Percentiles rank a stretch among this genome's conserved stretches.
phyloP scores from a whole-genome alignment of 2,797 vertebrate genomes.

The Toxotes lorentzi region DNA sequence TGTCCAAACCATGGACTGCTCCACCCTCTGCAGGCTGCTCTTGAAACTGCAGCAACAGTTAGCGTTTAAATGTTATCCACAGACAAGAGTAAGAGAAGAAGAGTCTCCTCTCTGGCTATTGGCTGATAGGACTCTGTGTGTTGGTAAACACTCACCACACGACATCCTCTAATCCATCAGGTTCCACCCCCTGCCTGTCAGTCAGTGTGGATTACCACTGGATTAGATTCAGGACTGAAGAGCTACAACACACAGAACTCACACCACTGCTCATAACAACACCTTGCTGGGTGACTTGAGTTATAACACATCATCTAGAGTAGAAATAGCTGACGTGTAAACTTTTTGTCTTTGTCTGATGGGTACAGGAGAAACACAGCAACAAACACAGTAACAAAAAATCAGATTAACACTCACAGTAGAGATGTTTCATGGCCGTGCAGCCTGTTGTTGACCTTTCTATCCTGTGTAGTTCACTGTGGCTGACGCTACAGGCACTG shows the following conservation, averaged over 20 bases:
- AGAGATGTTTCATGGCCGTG: background rate
- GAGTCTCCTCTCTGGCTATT: background rate
- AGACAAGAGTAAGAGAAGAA: background rate
- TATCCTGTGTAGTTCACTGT: background rate
- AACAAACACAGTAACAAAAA: no score
- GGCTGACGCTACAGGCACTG: conserved; percentile 19
- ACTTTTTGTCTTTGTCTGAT: no score
- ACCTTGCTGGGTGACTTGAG: background rate
- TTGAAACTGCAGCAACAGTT: background rate
- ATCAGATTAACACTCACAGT: no score
- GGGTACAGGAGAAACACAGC: no score
- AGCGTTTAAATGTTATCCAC: background rate
- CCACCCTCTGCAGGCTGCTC: conserved; percentile 47
- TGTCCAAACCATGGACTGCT: background rate
- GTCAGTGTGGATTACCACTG: conserved; percentile 37
- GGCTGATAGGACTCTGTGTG: background rate
- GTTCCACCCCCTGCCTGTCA: background rate
- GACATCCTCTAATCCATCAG: conserved; percentile 15
- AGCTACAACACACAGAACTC: conserved; percentile 1
- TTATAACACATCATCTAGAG: background rate
- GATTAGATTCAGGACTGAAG: conserved; percentile 38
- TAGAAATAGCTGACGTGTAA: no score
- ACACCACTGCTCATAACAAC: background rate
- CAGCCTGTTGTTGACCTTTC: background rate
- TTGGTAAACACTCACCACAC: background rate